These are phyloP conservation scores for Staurois parvus DNA, from an alignment of 2,797 vertebrate genomes.

Conservation along the genomic window DNA sequence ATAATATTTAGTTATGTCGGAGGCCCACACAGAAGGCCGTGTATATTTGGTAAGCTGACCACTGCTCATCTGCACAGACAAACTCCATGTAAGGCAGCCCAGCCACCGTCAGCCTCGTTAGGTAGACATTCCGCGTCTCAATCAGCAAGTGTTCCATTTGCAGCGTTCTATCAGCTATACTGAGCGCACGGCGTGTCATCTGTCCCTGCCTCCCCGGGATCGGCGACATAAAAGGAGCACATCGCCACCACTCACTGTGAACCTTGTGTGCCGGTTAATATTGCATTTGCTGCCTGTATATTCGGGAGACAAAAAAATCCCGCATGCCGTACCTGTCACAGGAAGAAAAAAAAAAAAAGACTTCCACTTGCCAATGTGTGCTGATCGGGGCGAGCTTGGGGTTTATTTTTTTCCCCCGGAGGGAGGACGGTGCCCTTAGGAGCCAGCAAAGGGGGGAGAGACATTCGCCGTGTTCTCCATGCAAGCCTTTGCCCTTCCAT, in stretches of 20 bases:
- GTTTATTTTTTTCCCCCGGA: constrained; percentile 42
- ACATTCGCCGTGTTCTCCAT: constrained; percentile 46
- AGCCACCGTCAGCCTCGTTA: no score
- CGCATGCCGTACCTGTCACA: neutral
- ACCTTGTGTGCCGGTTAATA: constrained; percentile 33
- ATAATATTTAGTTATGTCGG: neutral
- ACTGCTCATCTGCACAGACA: no score
- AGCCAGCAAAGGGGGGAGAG: constrained; percentile 23
- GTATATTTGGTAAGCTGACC: neutral
- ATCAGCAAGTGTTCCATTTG: constrained; percentile 3
- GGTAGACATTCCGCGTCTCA: neutral
- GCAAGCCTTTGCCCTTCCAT: constrained; percentile 32
- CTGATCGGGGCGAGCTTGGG: neutral
- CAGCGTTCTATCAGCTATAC: neutral
- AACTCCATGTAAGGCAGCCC: no score
- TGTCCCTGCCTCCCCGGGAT: neutral
- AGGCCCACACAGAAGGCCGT: neutral
- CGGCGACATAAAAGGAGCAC: constrained; percentile 27
- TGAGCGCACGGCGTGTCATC: neutral
- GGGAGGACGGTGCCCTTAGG: constrained; percentile 62
- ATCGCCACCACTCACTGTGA: neutral
- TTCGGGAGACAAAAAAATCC: neutral
- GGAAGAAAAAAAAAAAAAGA: neutral
- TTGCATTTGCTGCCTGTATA: constrained; percentile 28
- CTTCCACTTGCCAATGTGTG: constrained; percentile 39